Percentiles rank a stretch among this genome's conserved stretches.
These are phyloP conservation scores for Sciurus niger DNA, from an alignment of 2,113 vertebrate genomes.

Conservation along the genomic window DNA sequence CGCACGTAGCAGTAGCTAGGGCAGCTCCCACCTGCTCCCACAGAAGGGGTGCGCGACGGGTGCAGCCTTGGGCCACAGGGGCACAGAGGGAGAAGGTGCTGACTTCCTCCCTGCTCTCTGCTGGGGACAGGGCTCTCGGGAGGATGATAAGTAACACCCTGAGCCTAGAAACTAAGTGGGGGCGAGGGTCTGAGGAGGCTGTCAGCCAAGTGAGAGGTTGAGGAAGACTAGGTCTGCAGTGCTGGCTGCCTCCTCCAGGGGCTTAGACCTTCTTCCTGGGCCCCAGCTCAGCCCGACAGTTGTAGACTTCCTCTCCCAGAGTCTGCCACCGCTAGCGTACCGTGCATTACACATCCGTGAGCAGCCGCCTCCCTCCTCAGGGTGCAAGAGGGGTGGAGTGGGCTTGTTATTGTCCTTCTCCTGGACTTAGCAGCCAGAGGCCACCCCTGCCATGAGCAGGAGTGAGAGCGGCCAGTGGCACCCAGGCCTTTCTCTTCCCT, in stretches of 20 bases:
- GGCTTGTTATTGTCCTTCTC: rapidly evolving
- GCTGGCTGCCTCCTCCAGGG: rapidly evolving
- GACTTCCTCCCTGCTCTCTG: rapidly evolving
- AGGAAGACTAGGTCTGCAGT: background rate
- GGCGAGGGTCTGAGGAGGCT: rapidly evolving
- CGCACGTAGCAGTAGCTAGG: rapidly evolving
- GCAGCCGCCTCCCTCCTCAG: rapidly evolving
- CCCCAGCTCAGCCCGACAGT: rapidly evolving
- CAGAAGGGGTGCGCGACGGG: rapidly evolving
- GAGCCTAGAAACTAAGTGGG: background rate
- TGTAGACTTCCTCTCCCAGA: too few relatives aligned
- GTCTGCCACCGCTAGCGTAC: rapidly evolving
- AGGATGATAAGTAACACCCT: rapidly evolving
- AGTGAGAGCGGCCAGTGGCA: rapidly evolving
- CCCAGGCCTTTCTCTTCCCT: background rate
- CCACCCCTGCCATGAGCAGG: rapidly evolving
- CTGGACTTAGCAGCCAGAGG: rapidly evolving
- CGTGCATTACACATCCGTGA: rapidly evolving
- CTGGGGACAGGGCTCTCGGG: background rate
- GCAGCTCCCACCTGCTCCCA: rapidly evolving
- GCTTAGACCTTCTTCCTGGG: background rate
- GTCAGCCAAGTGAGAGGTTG: rapidly evolving
- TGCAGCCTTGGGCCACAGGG: rapidly evolving
- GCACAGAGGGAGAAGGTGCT: background rate
- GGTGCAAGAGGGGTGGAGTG: rapidly evolving